Evolutionary conservation across 2,113 vertebrate genomes (phyloP).

Genomic region (Turnix velox): DNA sequence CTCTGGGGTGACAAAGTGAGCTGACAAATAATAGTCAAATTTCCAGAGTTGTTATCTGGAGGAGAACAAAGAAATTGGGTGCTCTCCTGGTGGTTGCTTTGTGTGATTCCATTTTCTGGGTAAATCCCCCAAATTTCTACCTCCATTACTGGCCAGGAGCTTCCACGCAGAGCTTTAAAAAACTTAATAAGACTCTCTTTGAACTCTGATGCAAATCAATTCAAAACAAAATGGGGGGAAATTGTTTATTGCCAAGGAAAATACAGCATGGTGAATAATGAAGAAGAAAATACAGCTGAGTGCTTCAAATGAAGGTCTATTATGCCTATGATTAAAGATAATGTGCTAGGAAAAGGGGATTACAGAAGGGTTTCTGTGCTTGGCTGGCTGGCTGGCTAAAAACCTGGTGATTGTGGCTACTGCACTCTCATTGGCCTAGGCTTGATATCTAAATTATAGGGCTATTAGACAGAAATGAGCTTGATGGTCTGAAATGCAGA

Average conservation of each 20-base stretch:
- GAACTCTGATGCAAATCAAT: not conserved
- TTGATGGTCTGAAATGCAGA: not conserved
- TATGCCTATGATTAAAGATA: slow-evolving; percentile 66
- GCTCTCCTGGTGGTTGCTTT: not conserved
- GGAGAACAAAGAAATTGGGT: not conserved
- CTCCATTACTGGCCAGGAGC: not conserved
- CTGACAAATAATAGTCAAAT: not conserved
- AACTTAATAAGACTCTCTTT: not conserved
- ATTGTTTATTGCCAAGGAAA: slow-evolving; percentile 54
- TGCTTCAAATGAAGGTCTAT: not conserved
- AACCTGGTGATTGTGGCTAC: not conserved
- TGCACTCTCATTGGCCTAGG: slow-evolving; percentile 4
- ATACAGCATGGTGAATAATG: slow-evolving; percentile 25
- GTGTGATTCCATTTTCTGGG: not conserved
- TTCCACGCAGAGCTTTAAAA: not conserved
- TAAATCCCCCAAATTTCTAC: not conserved
- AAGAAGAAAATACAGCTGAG: slow-evolving; percentile 53
- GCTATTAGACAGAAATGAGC: not conserved
- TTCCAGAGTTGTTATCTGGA: not conserved
- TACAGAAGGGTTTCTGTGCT: not conserved
- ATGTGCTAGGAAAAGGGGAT: slow-evolving; percentile 1
- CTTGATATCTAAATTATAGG: slow-evolving; percentile 25
- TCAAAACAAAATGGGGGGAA: slow-evolving; percentile 21
- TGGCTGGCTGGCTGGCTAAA: not conserved
- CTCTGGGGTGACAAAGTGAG: not conserved